Conservation (phyloP, 1,140 invertebrate species). For the Popillia japonica region DNA sequence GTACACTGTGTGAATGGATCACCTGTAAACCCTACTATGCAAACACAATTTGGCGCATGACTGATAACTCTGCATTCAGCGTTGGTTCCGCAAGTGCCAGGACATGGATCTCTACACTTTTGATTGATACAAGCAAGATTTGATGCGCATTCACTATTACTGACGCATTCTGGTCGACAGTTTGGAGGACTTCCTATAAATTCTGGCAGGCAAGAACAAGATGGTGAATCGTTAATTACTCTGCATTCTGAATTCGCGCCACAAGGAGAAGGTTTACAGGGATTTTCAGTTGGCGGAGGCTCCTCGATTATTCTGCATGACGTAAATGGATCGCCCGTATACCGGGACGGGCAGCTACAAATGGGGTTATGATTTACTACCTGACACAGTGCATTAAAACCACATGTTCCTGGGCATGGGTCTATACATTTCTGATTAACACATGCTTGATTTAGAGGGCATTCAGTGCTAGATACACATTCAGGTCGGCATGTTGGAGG, state of each 20-base stretch:
- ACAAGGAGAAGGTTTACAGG: slow-evolving; percentile 84
- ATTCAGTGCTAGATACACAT: slow-evolving; percentile 72
- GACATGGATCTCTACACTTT: slow-evolving; percentile 78
- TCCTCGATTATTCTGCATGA: slow-evolving; percentile 62
- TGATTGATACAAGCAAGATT: slow-evolving; percentile 72
- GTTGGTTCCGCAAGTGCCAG: slow-evolving; percentile 82
- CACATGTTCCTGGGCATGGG: slow-evolving; percentile 76
- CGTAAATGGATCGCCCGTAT: slow-evolving; percentile 80
- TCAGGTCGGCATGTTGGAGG: slow-evolving; percentile 73
- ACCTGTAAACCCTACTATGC: slow-evolving; percentile 82
- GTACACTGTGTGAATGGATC: slow-evolving; percentile 75
- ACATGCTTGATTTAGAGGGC: slow-evolving; percentile 70
- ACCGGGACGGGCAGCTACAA: slow-evolving; percentile 73
- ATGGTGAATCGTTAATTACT: slow-evolving; percentile 80
- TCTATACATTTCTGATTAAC: slow-evolving; percentile 71
- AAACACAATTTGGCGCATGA: slow-evolving; percentile 75
- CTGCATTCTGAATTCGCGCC: slow-evolving; percentile 81
- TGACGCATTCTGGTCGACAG: slow-evolving; percentile 72
- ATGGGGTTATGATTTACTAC: slow-evolving; percentile 75
- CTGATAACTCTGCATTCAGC: slow-evolving; percentile 75
- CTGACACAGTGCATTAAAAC: slow-evolving; percentile 73
- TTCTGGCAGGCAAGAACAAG: slow-evolving; percentile 78
- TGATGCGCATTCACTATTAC: slow-evolving; percentile 69
- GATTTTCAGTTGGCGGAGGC: slow-evolving; percentile 60
- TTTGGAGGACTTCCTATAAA: slow-evolving; percentile 71